Evolutionary conservation across 2,888 invertebrate species (phyloP).

Genomic region (Baronia brevicornis): DNA sequence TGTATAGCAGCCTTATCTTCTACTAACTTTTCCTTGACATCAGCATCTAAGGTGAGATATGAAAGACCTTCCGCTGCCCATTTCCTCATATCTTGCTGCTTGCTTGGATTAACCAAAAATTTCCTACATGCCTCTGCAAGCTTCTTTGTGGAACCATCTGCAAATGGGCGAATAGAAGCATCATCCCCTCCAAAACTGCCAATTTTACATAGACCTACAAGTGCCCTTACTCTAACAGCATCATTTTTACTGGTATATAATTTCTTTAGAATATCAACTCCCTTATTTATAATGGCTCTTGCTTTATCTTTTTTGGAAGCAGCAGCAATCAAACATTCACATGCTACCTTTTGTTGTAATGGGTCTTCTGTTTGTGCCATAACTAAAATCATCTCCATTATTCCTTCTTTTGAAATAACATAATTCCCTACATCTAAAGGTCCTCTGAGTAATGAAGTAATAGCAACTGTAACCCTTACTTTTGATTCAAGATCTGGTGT

Average conservation of each 20-base stretch:
- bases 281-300: conserved; percentile 89
- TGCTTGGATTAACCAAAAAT: conserved; percentile 90
- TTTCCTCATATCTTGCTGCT: conserved; percentile 91
- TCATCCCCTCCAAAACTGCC: conserved; percentile 97
- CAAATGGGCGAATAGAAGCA: conserved; percentile 94
- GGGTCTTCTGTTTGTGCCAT: conserved; percentile 96
- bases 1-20: conserved; percentile 89
- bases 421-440: conserved; percentile 95
- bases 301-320: conserved; percentile 98
- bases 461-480: conserved; percentile 88
- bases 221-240: conserved; percentile 89
- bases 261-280: conserved; percentile 94
- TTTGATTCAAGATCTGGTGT: conserved; percentile 93
- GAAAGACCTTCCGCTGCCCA: conserved; percentile 99
- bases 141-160: conserved; percentile 94
- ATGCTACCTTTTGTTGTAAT: conserved; percentile 94
- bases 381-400: conserved; percentile 96
- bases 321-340: conserved; percentile 97
- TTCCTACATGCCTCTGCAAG: conserved; percentile 95
- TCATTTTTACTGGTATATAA: conserved; percentile 94
- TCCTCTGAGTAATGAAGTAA: conserved; percentile 92
- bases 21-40: conserved; percentile 97
- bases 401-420: conserved; percentile 87
- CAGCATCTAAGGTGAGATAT: conserved; percentile 97
- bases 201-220: conserved; percentile 96